Base-by-base conservation (phyloP, 2,888 invertebrate genomes). In the Ctenicera cuprea region DNA sequence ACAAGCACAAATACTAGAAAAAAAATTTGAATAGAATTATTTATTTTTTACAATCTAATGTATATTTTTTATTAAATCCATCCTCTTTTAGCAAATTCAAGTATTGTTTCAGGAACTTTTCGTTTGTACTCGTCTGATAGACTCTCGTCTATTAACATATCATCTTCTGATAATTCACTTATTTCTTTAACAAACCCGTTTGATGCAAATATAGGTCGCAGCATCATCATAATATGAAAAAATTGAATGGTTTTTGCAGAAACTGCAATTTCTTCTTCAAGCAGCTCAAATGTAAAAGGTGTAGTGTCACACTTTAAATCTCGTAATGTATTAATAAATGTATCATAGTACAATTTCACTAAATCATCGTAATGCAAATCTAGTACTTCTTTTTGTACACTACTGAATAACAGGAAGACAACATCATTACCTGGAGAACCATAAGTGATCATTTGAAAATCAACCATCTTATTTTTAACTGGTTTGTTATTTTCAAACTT, bases 381-480 rank as follows among this genome's bases (percentile, higher is more conserved):
- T 11, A 88, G 76, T 0, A 89, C 83, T 0, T 83, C 77, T 0
- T 80, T 77, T 14, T 86, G 83, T 0, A 89, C 85, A 76, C 90
- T 90, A 0, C 88, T 85, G 16, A 88, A 87, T 4, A 91, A 69
- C 45, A 90, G 87, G 74, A 91, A 91, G 0, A 89, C 78, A 0
- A 91, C 71, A 79, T 91, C 91, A 33, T 87, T 86, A 0, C 86
- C 82, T 0, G 90, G 85, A 9, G 89, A 89, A 4, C 87, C 86
- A 67, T 89, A 89, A 16, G 87, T 82, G 1, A 88, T 86, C 41
- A 89, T 85, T 83, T 91, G 91, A 78, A 90, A 91, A 79, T 91
- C 91, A 0, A 91, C 85, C 66, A 91, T 84, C 73, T 87, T 87
- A 1, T 82, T 83, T 11, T 67, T 57, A 3, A 80, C 69, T 0